A percentile compares a stretch with the other conserved stretches of the same genome.
Conservation (phyloP, 2,797 vertebrate genomes). For the Holocentrus rufus region DNA sequence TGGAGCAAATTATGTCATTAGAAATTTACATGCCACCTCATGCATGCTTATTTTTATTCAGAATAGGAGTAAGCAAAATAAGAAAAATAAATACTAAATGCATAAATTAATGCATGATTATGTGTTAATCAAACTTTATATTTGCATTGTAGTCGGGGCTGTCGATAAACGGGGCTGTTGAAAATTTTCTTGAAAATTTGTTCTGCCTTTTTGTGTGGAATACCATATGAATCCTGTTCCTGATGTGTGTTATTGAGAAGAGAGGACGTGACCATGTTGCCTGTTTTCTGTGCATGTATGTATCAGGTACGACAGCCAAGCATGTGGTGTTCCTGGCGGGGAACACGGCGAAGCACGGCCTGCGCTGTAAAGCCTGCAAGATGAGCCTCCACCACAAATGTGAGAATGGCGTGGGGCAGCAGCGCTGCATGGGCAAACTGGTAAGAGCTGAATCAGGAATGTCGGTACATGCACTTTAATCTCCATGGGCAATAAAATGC, state of each 20-base stretch:
- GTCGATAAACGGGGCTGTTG: slow-evolving; percentile 1
- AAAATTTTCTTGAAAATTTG: slow-evolving; percentile 36
- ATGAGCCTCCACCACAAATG: slow-evolving; percentile 99
- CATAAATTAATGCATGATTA: too few relatives aligned
- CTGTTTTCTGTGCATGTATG: slow-evolving; percentile 16
- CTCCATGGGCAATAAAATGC: too few relatives aligned
- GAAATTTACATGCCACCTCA: slow-evolving; percentile 33
- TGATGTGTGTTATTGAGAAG: slow-evolving; percentile 23
- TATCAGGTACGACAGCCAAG: slow-evolving; percentile 80
- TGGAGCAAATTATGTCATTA: too few relatives aligned
- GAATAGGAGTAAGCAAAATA: too few relatives aligned
- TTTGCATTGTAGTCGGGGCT: too few relatives aligned
- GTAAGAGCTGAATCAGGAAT: slow-evolving; percentile 79
- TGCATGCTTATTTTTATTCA: slow-evolving; percentile 19
- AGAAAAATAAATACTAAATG: too few relatives aligned
- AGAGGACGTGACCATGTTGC: slow-evolving; percentile 28
- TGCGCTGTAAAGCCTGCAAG: slow-evolving; percentile 98
- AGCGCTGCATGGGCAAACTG: slow-evolving; percentile 98
- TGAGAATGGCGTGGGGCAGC: slow-evolving; percentile 87
- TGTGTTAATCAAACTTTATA: too few relatives aligned
- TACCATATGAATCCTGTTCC: slow-evolving; percentile 8
- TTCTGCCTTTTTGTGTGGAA: slow-evolving; percentile 28
- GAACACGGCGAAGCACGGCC: slow-evolving; percentile 93
- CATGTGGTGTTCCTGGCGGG: slow-evolving; percentile 85
- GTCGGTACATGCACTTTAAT: too few relatives aligned